Conservation (phyloP, 2,797 vertebrate genomes). For the Sebastes minor region DNA sequence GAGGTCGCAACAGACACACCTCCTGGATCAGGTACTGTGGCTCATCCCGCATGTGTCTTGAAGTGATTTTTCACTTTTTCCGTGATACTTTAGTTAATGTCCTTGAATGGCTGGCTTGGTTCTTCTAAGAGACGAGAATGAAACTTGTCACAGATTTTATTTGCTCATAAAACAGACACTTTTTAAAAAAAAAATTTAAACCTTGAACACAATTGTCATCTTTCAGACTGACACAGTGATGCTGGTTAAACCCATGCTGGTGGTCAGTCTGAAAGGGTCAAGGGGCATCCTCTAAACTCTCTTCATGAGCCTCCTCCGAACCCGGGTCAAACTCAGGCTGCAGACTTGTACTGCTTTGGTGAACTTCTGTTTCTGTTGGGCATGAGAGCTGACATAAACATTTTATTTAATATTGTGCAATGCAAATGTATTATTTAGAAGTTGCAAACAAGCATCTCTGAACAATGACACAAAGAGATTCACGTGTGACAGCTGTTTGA, state of each 20-base stretch:
- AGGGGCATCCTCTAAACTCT: neutral
- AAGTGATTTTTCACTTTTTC: neutral
- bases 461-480: neutral
- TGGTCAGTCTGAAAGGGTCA: neutral
- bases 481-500: neutral
- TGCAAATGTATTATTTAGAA: neutral
- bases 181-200: too few species aligned
- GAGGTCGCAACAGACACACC: conserved; percentile 28
- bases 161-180: neutral
- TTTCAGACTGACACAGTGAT: neutral
- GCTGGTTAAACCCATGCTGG: neutral
- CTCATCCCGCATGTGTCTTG: neutral
- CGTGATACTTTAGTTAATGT: neutral
- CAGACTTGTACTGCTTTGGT: neutral
- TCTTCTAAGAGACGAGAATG: neutral
- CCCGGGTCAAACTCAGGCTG: neutral
- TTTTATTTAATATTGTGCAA: neutral
- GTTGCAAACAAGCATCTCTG: neutral
- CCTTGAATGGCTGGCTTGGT: neutral
- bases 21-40: conserved; percentile 55
- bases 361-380: neutral
- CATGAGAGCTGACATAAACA: neutral
- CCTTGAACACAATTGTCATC: neutral
- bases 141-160: neutral
- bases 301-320: neutral